Base-by-base conservation (phyloP, 2,113 vertebrate genomes). In the Stigmatopora argus region DNA sequence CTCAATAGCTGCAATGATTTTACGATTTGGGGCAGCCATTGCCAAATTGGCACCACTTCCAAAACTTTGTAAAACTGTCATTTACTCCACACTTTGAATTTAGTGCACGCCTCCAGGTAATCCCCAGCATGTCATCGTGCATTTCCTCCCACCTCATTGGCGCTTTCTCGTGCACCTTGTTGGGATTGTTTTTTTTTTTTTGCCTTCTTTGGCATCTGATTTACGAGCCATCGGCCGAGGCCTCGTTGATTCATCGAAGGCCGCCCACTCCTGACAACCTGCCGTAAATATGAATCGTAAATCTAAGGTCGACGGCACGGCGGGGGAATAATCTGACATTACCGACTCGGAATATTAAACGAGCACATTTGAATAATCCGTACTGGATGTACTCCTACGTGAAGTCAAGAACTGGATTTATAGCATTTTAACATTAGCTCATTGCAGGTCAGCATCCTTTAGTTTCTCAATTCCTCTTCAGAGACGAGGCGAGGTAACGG, bases 281-380 rank as follows among this genome's bases (percentile, higher is more conserved):
- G 61, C 67, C 62, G 77, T 87, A 87, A 81, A 89, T 87, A 85
- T 85, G 78, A 79, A 83, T 81, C 72, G 64, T 83, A 72, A 82
- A 86, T 84, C 72, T 62, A 73, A 51, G 71, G 70, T 79, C 78
- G 71, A 56, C 72, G 77, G 57, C 69, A 64, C 18, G 70, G 26
- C 63, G 71, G 26, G 53, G 61, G 76, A 83, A 81, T 81, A 77
- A 73, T 79, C 70, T 62, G 52, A 78, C 69, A 72, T 53, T 70
- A 69, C 73, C 56, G 64, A 74, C 66, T 13, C 1, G 55, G 82
- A 81, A 82, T 86, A 71, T 81, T 75, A 78, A 86, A 82, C 66
- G 71, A 66, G 26, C 62, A 56, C 61, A 70, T 74, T 65, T 69
- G 78, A 85, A 74, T 70, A 77, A 80, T 67, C 76, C 38, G 18